A percentile compares a stretch with the other conserved stretches of the same genome.
phyloP scores from a whole-genome alignment of 2,888 invertebrate species.

The Andrena chrysosceles region DNA sequence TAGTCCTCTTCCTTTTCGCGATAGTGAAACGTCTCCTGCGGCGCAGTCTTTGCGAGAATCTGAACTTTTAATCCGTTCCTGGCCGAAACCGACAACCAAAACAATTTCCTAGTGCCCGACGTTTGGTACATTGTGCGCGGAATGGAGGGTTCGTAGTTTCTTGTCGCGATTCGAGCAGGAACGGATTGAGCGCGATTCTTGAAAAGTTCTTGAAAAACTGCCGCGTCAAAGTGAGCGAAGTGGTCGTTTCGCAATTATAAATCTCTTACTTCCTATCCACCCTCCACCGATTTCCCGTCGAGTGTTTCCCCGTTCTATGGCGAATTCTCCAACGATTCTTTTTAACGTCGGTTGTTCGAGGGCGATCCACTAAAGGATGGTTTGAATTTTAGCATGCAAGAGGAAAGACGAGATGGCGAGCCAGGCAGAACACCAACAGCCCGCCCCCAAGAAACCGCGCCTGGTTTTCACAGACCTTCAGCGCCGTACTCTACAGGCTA shows the following conservation, averaged over 20 bases:
- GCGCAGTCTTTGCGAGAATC: not conserved
- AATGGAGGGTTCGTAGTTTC: too few relatives aligned
- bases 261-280: not conserved
- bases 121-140: too few relatives aligned
- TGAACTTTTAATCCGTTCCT: not conserved
- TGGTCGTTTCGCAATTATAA: not conserved
- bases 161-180: not conserved
- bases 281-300: not conserved
- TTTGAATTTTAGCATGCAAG: slow-evolving; percentile 92
- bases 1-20: slow-evolving; percentile 16
- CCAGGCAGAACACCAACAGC: slow-evolving; percentile 91
- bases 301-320: not conserved
- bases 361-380: slow-evolving; percentile 54
- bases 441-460: slow-evolving; percentile 99
- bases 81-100: not conserved
- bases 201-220: not conserved
- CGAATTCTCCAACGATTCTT: not conserved
- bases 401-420: slow-evolving; percentile 96
- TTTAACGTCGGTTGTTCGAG: not conserved
- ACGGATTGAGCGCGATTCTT: not conserved
- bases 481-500: slow-evolving; percentile 99
- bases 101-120: too few relatives aligned
- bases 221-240: not conserved
- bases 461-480: slow-evolving; percentile 99
- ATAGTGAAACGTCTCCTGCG: not conserved